phyloP scores from a whole-genome alignment of 1,140 invertebrate genomes.

The Drosophila varians region DNA sequence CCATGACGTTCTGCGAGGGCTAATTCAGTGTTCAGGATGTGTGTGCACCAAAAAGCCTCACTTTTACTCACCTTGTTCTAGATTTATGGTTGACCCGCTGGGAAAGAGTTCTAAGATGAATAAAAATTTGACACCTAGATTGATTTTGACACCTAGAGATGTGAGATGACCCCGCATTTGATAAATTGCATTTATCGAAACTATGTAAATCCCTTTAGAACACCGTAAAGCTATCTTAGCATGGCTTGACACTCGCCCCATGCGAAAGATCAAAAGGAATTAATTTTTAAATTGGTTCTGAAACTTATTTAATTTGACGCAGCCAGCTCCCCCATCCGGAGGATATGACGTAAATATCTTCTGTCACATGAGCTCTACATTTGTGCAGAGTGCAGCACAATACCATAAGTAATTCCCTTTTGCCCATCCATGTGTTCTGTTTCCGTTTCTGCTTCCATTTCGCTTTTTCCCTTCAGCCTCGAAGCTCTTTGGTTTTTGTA shows the following conservation, averaged over 20 bases:
- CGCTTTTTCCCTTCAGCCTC: not conserved
- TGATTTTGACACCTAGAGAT: too few species aligned
- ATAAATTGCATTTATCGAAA: too few species aligned
- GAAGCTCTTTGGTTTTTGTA: constrained; percentile 24
- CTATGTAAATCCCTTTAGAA: too few species aligned
- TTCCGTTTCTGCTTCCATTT: not conserved
- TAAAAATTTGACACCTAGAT: too few species aligned
- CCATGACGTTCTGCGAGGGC: too few species aligned
- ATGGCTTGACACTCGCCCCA: too few species aligned
- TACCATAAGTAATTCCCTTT: constrained; percentile 24
- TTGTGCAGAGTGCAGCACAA: constrained; percentile 12
- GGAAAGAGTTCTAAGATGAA: too few species aligned
- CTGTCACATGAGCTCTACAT: constrained; percentile 1
- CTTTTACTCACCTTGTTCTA: too few species aligned
- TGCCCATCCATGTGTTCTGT: not conserved
- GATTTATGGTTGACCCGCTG: too few species aligned
- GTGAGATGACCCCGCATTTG: too few species aligned
- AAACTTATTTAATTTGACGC: not conserved
- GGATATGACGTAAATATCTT: constrained; percentile 2
- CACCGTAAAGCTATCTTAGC: not conserved
- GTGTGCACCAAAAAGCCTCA: too few species aligned
- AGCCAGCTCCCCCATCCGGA: not conserved
- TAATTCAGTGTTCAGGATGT: too few species aligned
- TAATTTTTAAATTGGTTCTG: not conserved
- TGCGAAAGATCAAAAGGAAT: not conserved